A percentile compares a stretch with the other conserved stretches of the same genome.
Conservation (phyloP, 2,797 vertebrate species). For the Halcyon leucocephala region DNA sequence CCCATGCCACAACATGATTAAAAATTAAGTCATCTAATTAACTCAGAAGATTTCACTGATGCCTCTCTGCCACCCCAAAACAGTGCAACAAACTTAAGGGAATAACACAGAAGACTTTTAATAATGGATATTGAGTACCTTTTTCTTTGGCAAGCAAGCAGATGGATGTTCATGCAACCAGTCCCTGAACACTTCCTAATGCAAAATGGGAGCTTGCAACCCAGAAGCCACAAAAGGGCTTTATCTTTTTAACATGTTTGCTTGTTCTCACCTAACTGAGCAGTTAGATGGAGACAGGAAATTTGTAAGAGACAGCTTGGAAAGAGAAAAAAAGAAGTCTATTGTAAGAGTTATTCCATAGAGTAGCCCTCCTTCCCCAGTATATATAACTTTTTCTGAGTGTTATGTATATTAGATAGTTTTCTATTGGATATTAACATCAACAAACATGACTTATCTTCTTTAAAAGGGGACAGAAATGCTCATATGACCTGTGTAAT, state of each 20-base stretch:
- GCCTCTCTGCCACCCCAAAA: not conserved
- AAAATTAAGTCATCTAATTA: not conserved
- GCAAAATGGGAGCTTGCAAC: not conserved
- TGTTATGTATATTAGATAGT: not conserved
- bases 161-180: not conserved
- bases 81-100: not conserved
- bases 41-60: not conserved
- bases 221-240: not conserved
- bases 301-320: not conserved
- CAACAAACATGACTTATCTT: not conserved
- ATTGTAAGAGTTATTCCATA: not conserved
- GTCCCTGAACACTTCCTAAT: not conserved
- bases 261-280: slow-evolving; percentile 43
- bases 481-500: not conserved
- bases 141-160: not conserved
- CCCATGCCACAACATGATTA: not conserved
- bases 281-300: not conserved
- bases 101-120: not conserved
- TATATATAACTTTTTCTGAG: not conserved
- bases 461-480: not conserved
- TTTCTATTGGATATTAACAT: not conserved
- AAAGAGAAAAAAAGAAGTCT: not conserved
- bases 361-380: not conserved
- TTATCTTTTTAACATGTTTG: slow-evolving; percentile 19
- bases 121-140: not conserved